Evolutionary conservation across 2,888 invertebrate species (phyloP), one percentile per base, ranked within the genome.

Genomic region (Pterostichus madidus): DNA sequence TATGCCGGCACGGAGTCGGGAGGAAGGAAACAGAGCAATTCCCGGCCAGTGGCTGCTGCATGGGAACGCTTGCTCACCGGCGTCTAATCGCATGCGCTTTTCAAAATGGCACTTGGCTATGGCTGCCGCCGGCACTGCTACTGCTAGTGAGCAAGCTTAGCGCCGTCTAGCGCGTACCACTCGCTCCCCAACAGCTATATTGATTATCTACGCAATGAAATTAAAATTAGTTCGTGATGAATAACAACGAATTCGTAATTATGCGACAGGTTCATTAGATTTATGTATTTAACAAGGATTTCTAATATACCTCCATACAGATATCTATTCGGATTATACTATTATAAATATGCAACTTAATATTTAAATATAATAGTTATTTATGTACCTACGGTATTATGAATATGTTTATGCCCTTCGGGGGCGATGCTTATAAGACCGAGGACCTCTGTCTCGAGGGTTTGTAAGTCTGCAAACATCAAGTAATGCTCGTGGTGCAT

Each of bases 21-120:
- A 88, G 89, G 89, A 89, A 89, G 89, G 89, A 89, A 89, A 87
- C 88, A 86, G 87, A 86, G 86, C 87, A 88, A 88, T 88, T 88
- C 87, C 87, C 88, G 88, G 88, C 86, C 88, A 88, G 87, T 87
- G 87, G 64, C 86, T 86, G 86, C 84, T 32, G 64, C 64, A 64
- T 64, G 64, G 64, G 64, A 64, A 64, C 64, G 64, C 64, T 64
- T 64, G 64, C 64, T 64, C 64, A 64, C 64, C 64, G 31, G 39
- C 64, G 64, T 32, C 64, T 64, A 84, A 85, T 86, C 85, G 85
- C 86, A 85, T 86, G 86, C 80, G 80, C 80, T 80, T 80, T 71
- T 80, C 80, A 80, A 80, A 80, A 68, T 52, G 52, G 68, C 80
- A 64, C 80, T 52, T 52, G 52, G 13, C 8, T 52, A 52, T 52